Percentiles rank a stretch among this genome's conserved stretches.
These are phyloP conservation scores for Idris sp. DNA, from an alignment of 1,140 invertebrate species.

Conservation along the genomic window DNA sequence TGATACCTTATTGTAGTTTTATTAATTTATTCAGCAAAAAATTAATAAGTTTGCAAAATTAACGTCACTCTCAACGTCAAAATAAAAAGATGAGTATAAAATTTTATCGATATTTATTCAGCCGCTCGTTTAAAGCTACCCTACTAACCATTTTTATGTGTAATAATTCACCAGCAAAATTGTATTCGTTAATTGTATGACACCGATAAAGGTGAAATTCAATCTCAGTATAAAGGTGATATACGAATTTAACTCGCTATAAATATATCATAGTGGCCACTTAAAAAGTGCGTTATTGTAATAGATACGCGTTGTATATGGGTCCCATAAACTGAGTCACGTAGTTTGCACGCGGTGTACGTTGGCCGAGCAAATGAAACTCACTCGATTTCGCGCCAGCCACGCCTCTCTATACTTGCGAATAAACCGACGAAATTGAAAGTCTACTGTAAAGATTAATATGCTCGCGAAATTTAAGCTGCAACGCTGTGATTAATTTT, in stretches of 20 bases:
- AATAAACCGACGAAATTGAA: constrained; percentile 35
- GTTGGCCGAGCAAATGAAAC: constrained; percentile 39
- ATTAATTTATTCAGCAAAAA: too few species aligned
- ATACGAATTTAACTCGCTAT: constrained; percentile 40
- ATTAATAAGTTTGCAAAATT: too few species aligned
- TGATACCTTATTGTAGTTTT: too few species aligned
- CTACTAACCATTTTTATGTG: constrained; percentile 28
- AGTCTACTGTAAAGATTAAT: constrained; percentile 40
- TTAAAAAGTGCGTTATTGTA: constrained; percentile 53
- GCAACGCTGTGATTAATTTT: constrained; percentile 15
- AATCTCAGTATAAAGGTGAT: constrained; percentile 34
- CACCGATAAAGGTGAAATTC: constrained; percentile 49
- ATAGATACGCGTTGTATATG: constrained; percentile 38
- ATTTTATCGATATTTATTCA: constrained; percentile 14
- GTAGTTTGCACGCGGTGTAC: constrained; percentile 14
- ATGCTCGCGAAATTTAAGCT: constrained; percentile 25
- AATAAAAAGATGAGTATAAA: constrained; percentile 7
- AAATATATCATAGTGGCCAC: constrained; percentile 34
- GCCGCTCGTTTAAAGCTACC: constrained; percentile 13
- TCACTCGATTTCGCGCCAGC: constrained; percentile 24
- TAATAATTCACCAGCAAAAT: constrained; percentile 31
- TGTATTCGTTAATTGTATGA: constrained; percentile 44
- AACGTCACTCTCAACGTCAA: too few species aligned
- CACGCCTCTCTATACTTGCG: constrained; percentile 4
- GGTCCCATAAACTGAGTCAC: constrained; percentile 35